Evolutionary conservation across 1,140 invertebrate species (phyloP), one percentile per base, ranked within the genome.

Genomic region (Drosophila arawakana): DNA sequence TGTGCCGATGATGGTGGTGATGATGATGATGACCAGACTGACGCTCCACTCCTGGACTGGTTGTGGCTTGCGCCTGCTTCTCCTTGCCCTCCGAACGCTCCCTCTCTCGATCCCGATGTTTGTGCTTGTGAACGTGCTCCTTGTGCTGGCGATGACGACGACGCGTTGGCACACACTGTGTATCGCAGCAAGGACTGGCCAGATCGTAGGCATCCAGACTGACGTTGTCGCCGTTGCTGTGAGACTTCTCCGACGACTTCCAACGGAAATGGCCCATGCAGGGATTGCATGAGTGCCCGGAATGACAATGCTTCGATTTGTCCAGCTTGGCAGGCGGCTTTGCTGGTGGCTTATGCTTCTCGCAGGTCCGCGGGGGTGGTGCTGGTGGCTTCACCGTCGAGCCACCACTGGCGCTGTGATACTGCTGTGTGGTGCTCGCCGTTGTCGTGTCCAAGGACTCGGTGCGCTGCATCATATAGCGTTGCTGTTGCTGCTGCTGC

Each of bases 141-240:
- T 95, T 95, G 76, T 95, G 94, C 73, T 90, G 79, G 59, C 94
- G 92, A 35, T 94, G 92, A 43, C 95, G 93, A 37, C 96, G 94
- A 67, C 95, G 92, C 47, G 95, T 95, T 18, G 96, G 96, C 15
- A 97, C 96, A 80, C 96, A 97, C 75, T 96, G 95, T 0, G 96
- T 95, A 91, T 96, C 96, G 90, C 96, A 97, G 79, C 96, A 97
- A 1, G 96, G 96, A 92, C 96, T 97, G 2, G 96, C 96, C 11
- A 97, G 90, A 82, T 97, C 96, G 70, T 97, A 97, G 7, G 96
- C 96, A 88, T 97, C 96, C 37, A 97, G 92, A 80, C 96, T 97
- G 10, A 95, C 95, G 63, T 94, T 96, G 66, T 97, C 96, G 39
- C 72, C 46, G 46, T 25, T 9, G 61, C 2, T 15, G 6, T 77